Base-by-base conservation (phyloP, 2,797 vertebrate genomes). In the Chaetophractus vellerosus region DNA sequence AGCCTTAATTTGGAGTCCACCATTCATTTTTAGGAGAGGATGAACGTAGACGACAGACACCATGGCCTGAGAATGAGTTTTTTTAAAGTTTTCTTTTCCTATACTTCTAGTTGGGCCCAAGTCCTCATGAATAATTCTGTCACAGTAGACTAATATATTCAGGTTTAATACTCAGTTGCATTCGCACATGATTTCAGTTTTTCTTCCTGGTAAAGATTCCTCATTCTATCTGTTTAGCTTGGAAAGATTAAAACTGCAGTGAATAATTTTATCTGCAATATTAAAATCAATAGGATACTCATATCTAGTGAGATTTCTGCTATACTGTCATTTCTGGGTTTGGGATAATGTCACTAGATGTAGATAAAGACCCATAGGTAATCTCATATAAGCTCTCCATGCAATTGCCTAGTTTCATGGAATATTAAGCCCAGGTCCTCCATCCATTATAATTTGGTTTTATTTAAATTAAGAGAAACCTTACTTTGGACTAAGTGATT, bases 181-280 rank as follows among this genome's bases (percentile, higher is more conserved):
- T 75, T 63, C 5, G 6, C 38, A 63, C 59, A 55, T 75, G 36
- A 90, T 50, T 55, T 2, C 3, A 78, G 10, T 15, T 57, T 92
- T 96, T 88, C 11, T 93, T 79, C 31, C 28, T 75, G 8, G 36
- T 1, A 82, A 71, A 74, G 45, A 66, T 33, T 82, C 12, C 23
- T 86, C n/a, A 82, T 38, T 81, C 28, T 93, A 59, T 18, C 52
- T 94, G 4, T 75, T 94, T 95, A 95, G 88, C 80, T 68, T 89
- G 81, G 64, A 52, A 64, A 97, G 41, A 93, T 94, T 92, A 92
- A 95, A 94, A 95, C 61, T 91, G 10, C 5, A 71, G 10, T 75
- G 82, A 80, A 41, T 69, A 28, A 38, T 93, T 88, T 1, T 9
- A 91, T 55, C 5, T 93, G 50, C 93, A 90, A 71, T 93, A 93